Base-by-base conservation (phyloP, 2,888 invertebrate genomes). In the Aradus depressus region DNA sequence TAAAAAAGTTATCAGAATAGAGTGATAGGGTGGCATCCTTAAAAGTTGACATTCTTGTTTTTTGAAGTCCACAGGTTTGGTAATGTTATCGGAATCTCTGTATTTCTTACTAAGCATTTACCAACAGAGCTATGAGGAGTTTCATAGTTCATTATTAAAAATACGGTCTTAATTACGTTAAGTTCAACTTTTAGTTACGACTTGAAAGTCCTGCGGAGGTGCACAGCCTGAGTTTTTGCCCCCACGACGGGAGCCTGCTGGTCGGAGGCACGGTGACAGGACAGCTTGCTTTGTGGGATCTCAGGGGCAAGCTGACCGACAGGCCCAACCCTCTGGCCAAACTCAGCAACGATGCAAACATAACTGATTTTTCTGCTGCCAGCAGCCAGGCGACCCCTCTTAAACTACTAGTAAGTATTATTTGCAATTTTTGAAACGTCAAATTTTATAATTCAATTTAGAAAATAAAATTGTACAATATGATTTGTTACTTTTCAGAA, bases 211-310 rank as follows among this genome's bases (percentile, higher is more conserved):
- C 63, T 3, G 60, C 62, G 38, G 65, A 65, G 45, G 60, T 68
- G 16, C 58, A 59, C 2, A 57, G 60, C 5, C 42, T 70, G 1
- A 63, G 65, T 4, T 70, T 68, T 49, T 67, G 66, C 28, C 68
- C 69, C 1, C 55, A 57, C 8, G 55, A 62, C 38, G 58, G 60
- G 1, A 61, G 64, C 18, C 50, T 66, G 6, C 38, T 70, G 4
- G 60, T 67, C 2, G 70, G 67, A 12, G 68, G 68, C 2, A 64
- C 65, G 5, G 53, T 58, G 0, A 64, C 62, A 28, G 70, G 70
- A 0, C 67, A 65, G 49, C 58, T 70, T 12, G 55, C 66, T 4
- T 28, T 70, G 6, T 70, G 70, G 70, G 65, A 67, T 54, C 58
- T 67, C 4, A 55, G 53, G 5, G 59, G 58, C 8, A 16, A 19